Evolutionary conservation across 2,797 vertebrate genomes (phyloP), one percentile per base, ranked within the genome.

Genomic region (Enteromius trimaculatus): DNA sequence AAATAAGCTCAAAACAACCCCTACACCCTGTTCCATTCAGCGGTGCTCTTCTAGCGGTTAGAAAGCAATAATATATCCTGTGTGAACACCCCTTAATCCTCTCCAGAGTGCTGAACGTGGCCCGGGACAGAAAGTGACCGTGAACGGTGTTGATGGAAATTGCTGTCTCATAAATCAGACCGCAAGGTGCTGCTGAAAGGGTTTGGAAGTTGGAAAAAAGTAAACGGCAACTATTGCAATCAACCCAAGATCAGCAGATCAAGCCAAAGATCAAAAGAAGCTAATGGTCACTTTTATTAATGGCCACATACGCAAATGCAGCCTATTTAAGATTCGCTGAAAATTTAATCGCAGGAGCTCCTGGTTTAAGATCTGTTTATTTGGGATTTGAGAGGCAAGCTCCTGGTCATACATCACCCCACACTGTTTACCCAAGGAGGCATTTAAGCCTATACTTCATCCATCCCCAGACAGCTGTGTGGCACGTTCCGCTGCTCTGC

Each of bases 281-380:
- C 44, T 34, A 19, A 42, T 60, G 82, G 51, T 9, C 76, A 79
- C 49, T 14, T 69, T 71, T 79, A 77, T 76, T 23, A 69, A 79
- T 37, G 34, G 53, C 37, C 42, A 71, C 64, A 42, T 37, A 83
- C 77, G 37, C 58, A 85, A 83, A 85, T 70, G 62, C 34, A 71
- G 44, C 77, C 37, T 29, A 29, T 74, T 83, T 68, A 80, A 80
- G 39, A 83, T 83, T 77, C 68, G 31, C 26, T 29, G 19, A 82
- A 71, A 9, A 53, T 66, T 77, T 83, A 37, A 77, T 83, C 58
- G 70, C 26, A 60, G 65, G 42, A 60, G 58, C 66, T 44, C 44
- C 72, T 49, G 37, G 19, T 80, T 75, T 75, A 47, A 85, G 58
- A 84, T 82, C 16, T 87, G 80, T 84, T 84, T 85, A 79, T 78